Evolutionary conservation across 92 coral and sea anemone genomes (phyloP), one percentile per base, ranked within the genome.

Genomic region (Epizoanthus rinbou): DNA sequence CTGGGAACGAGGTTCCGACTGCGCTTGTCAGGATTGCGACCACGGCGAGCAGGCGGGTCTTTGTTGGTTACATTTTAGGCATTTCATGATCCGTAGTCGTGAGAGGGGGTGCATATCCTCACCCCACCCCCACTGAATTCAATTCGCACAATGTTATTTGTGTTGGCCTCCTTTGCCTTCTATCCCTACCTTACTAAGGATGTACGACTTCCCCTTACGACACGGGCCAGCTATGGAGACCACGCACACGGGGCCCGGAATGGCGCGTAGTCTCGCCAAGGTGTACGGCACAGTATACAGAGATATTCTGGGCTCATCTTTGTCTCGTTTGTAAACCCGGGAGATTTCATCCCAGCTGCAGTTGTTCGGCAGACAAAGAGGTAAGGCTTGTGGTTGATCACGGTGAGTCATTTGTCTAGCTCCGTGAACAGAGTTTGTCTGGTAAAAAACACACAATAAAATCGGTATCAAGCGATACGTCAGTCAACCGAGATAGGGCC

Each of bases 131-230:
- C 15, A 50, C 54, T 50, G 54, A 50, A 50, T 10, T 50, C 54
- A 50, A 50, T 50, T 47, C 53, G 2, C 53, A 47, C 53, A 47
- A 4, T 35, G 39, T 4, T 35, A 35, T 35, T 35, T 35, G 39
- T 35, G 2, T 35, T 35, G 39, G 39, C 39, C 14, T 47, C 53
- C 0, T 67, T 67, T 13, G 41, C 9, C 10, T 39, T 54, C 22
- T 37, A 10, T 53, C 3, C 43, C 24, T 35, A 75, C 69, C 56
- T 87, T 76, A 17, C 89, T 75, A 1, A 91, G 33, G 45, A 91
- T 72, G 84, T 85, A 91, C 3, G 94, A 91, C 74, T 91, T 91
- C 5, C 94, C 94, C 10, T 86, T 74, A 28, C 94, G 83, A 21
- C 80, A 87, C 58, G 91, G 83, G 16, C 94, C 94, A 0, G 88